These are phyloP conservation scores for Valencia hispanica DNA, from an alignment of 2,797 vertebrate species.

Conservation along the genomic window DNA sequence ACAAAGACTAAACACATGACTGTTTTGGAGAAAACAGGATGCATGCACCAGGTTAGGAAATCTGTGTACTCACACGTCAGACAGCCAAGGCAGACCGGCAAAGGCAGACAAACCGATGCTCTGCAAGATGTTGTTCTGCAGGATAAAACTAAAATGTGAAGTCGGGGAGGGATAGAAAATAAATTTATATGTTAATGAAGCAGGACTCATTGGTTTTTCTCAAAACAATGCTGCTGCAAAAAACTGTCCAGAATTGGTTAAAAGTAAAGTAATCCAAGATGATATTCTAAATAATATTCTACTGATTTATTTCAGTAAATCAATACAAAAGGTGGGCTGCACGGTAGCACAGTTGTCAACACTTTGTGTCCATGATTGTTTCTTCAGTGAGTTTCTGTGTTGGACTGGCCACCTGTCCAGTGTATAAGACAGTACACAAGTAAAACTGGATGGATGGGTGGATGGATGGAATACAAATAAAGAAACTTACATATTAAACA, in stretches of 20 bases:
- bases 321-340: no score
- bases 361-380: no score
- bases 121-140: constrained; percentile 66
- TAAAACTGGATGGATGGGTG: no score
- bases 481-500: no score
- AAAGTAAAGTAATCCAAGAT: not conserved
- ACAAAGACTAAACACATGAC: constrained; percentile 53
- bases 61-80: constrained; percentile 67
- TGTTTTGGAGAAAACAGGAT: constrained; percentile 4
- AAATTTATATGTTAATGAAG: not conserved
- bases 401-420: no score
- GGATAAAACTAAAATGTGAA: constrained; percentile 59
- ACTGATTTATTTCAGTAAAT: not conserved
- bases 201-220: not conserved
- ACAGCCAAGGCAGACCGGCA: constrained; percentile 63
- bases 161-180: not conserved
- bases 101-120: constrained; percentile 68
- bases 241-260: not conserved
- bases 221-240: not conserved
- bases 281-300: no score
- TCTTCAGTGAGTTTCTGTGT: no score
- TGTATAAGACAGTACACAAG: no score
- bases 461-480: no score
- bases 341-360: no score
- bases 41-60: not conserved